These are phyloP conservation scores for Andrena camellia DNA, from an alignment of 2,888 invertebrate species.

Conservation along the genomic window DNA sequence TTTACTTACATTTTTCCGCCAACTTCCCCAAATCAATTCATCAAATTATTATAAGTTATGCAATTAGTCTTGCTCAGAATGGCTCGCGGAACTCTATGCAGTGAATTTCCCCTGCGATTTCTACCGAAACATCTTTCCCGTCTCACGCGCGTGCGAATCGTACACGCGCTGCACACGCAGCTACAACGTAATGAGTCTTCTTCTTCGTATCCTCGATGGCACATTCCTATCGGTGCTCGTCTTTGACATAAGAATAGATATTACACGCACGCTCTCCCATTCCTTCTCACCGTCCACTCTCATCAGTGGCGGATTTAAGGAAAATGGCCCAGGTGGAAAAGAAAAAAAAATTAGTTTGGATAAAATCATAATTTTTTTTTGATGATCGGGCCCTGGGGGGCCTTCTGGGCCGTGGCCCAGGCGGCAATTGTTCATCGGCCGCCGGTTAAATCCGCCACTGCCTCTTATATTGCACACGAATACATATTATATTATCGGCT, in stretches of 20 bases:
- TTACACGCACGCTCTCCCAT: conserved; percentile 1
- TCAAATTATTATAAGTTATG: too few species aligned
- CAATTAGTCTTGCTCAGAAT: not conserved
- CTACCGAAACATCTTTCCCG: not conserved
- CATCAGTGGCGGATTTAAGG: not conserved
- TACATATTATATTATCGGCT: not conserved
- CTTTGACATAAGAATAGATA: conserved; percentile 53
- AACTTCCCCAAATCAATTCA: too few species aligned
- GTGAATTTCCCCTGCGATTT: not conserved
- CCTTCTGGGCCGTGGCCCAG: too few species aligned
- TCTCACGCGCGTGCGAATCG: conserved; percentile 30
- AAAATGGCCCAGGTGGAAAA: too few species aligned
- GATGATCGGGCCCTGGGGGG: too few species aligned
- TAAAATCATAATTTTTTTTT: too few species aligned
- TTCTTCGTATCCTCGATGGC: conserved; percentile 76
- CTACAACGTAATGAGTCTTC: conserved; percentile 66
- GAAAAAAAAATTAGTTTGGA: too few species aligned
- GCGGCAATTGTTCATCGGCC: too few species aligned
- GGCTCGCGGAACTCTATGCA: not conserved
- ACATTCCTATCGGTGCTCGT: conserved; percentile 78
- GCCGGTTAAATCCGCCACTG: too few species aligned
- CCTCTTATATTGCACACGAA: not conserved
- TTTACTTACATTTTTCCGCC: too few species aligned
- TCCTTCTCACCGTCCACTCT: conserved; percentile 7
- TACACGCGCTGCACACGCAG: conserved; percentile 9